Evolutionary conservation across 2,888 invertebrate genomes (phyloP).

Genomic region (Dromius quadrimaculatus): DNA sequence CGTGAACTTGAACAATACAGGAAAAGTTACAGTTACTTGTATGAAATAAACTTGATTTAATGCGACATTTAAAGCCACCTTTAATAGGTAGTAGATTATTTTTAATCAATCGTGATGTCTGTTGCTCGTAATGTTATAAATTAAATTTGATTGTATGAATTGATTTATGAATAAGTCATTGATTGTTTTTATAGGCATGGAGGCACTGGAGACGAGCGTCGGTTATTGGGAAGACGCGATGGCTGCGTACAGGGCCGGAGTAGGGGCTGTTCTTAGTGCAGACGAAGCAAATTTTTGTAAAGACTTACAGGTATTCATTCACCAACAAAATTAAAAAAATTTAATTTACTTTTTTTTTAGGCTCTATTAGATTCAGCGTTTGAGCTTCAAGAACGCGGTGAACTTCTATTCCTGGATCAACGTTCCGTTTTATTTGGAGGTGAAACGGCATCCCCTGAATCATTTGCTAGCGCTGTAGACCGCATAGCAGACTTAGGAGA

Average conservation of each 20-base stretch:
- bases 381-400: conserved; percentile 87
- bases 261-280: conserved; percentile 78
- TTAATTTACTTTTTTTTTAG: too few species aligned
- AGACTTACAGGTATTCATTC: conserved; percentile 80
- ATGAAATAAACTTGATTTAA: conserved; percentile 26
- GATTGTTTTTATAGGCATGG: conserved; percentile 77
- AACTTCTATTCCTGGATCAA: conserved; percentile 89
- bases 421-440: conserved; percentile 88
- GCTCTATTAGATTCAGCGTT: conserved; percentile 85
- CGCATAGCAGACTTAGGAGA: conserved; percentile 64
- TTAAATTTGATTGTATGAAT: conserved; percentile 28
- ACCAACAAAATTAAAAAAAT: too few species aligned
- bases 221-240: conserved; percentile 97
- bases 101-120: conserved; percentile 27
- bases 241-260: conserved; percentile 77
- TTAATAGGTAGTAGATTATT: conserved; percentile 29
- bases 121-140: conserved; percentile 15
- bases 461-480: conserved; percentile 65
- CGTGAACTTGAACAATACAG: conserved; percentile 17
- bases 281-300: conserved; percentile 89
- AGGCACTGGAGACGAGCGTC: conserved; percentile 91
- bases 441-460: conserved; percentile 50
- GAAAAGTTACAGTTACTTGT: conserved; percentile 16
- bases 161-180: conserved; percentile 36
- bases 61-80: conserved; percentile 18